Evolutionary conservation across 2,797 vertebrate species (phyloP).

Genomic region (Karalla daura): DNA sequence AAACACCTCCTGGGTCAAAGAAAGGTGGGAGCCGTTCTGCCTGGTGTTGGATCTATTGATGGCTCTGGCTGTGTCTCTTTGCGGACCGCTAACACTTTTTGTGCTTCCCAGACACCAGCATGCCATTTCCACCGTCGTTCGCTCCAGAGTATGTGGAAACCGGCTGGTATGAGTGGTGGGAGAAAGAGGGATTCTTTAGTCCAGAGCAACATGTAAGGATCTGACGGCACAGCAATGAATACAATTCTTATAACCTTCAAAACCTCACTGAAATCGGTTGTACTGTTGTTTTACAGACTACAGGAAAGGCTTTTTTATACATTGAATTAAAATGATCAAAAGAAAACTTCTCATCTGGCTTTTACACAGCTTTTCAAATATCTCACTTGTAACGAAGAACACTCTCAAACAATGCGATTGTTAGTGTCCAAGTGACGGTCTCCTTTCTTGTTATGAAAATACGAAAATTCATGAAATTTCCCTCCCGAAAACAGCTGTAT

Average conservation of each 20-base stretch:
- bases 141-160: constrained; percentile 91
- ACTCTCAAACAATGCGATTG: not conserved
- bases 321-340: too few relatives aligned
- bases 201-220: constrained; percentile 88
- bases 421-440: not conserved
- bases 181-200: constrained; percentile 88
- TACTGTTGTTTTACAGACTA: too few relatives aligned
- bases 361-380: not conserved
- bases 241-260: too few relatives aligned
- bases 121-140: constrained; percentile 83
- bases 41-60: not conserved
- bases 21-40: constrained; percentile 82
- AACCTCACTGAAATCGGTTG: too few relatives aligned
- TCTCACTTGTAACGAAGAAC: not conserved
- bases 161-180: constrained; percentile 94
- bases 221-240: not conserved
- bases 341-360: not conserved
- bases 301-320: too few relatives aligned
- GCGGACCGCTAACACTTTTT: not conserved
- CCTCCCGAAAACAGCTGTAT: too few relatives aligned
- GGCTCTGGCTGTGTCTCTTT: not conserved
- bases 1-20: constrained; percentile 83
- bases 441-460: too few relatives aligned
- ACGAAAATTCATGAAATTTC: too few relatives aligned
- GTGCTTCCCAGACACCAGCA: constrained; percentile 80